Evolutionary conservation across 2,113 vertebrate species (phyloP), one percentile per base, ranked within the genome.

Genomic region (Actenoides hombroni): DNA sequence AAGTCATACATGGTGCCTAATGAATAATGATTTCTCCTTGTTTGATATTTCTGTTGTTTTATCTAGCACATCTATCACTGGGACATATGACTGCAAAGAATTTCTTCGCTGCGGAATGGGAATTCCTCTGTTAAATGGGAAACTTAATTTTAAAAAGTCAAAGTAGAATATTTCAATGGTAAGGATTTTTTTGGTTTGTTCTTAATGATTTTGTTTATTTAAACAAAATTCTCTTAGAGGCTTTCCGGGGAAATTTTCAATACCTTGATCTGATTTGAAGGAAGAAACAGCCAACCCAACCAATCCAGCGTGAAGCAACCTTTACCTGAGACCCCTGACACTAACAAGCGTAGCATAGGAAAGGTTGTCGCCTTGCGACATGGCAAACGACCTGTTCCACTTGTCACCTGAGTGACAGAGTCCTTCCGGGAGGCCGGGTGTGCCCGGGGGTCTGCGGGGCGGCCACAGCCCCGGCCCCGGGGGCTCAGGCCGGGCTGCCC

Each of bases 231-330:
- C 33, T 19, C 9, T 60, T 9, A 13, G 29, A 42, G 14, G 9
- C 12, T 75, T 75, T 67, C 19, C 61, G 53, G 26, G 37, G 57
- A 91, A 21, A 25, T 64, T 73, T 79, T 13, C n/a, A 13, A 1
- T 23, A 48, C 12, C 16, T n/a, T 20, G 31, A 2, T 26, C 8
- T 0, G 0, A 2, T 7, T 2, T 6, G 64, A 49, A 46, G 31
- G 59, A 75, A 63, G 8, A 29, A 33, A 28, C 21, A 16, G 7
- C 16, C 25, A 26, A 16, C 18, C 23, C 39, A 28, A 18, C 2
- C 19, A 2, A 15, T 0, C 13, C 20, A 9, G 13, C 21, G 0
- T 6, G 10, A 18, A 14, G 35, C n/a, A 23, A 19, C 7, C 31
- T 25, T 10, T n/a, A 13, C n/a, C 16, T 3, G 6, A 15, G 56